These are phyloP conservation scores for Miichthys miiuy DNA, from an alignment of 2,797 vertebrate genomes.

Conservation along the genomic window DNA sequence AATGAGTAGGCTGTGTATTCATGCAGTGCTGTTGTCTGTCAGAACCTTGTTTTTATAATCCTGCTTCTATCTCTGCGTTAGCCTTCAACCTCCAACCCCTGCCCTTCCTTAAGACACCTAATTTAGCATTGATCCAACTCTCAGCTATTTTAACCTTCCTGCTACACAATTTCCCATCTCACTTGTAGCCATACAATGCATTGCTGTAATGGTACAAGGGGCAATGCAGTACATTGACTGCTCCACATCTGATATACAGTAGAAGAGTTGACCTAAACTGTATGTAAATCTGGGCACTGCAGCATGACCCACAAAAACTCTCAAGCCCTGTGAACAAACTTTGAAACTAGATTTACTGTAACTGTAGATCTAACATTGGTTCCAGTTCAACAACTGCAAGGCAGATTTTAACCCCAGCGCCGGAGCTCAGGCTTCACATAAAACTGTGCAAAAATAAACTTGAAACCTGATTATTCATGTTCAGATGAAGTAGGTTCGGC, in stretches of 20 bases:
- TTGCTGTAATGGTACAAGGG: background rate
- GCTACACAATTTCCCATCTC: background rate
- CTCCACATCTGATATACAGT: constrained; percentile 9
- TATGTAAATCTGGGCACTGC: constrained; percentile 19
- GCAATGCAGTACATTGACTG: background rate
- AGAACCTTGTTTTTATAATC: background rate
- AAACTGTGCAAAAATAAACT: too few relatives aligned
- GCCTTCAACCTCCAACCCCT: too few relatives aligned
- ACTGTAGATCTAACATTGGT: constrained; percentile 16
- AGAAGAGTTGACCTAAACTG: constrained; percentile 12
- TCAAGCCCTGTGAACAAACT: background rate
- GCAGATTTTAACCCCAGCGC: constrained; percentile 6
- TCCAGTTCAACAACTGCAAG: too few relatives aligned
- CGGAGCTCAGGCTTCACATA: too few relatives aligned
- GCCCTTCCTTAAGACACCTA: too few relatives aligned
- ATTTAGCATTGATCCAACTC: background rate
- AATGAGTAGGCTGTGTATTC: background rate
- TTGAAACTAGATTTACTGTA: constrained; percentile 21
- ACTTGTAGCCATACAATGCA: background rate
- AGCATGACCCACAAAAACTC: constrained; percentile 28
- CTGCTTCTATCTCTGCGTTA: too few relatives aligned
- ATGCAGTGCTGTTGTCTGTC: background rate
- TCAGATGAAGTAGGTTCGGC: background rate
- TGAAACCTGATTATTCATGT: background rate
- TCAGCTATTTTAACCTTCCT: background rate